Percentiles rank a stretch among this genome's conserved stretches.
Conservation (phyloP, 2,113 vertebrate species). For the Xiphorhynchus elegans region DNA sequence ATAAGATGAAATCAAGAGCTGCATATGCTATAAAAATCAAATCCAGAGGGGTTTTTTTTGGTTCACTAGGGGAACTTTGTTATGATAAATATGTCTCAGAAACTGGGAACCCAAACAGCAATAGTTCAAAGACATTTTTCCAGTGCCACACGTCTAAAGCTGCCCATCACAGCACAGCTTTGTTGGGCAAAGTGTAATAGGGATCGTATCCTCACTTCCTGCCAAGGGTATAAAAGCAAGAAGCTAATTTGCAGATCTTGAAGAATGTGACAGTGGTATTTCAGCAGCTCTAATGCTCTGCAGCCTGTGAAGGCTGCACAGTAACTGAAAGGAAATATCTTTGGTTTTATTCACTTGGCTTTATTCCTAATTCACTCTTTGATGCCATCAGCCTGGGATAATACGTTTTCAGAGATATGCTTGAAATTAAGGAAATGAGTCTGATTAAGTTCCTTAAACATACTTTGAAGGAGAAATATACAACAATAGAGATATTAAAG, state of each 20-base stretch:
- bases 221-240: neutral
- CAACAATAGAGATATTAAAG: conserved; percentile 56
- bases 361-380: conserved; percentile 65
- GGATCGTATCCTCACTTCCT: neutral
- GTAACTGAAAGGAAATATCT: conserved; percentile 66
- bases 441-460: conserved; percentile 49
- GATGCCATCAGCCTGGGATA: conserved; percentile 67
- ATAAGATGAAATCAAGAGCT: neutral
- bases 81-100: neutral
- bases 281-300: conserved; percentile 37
- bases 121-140: conserved; percentile 32
- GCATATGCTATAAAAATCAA: neutral
- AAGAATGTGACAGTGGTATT: conserved; percentile 47
- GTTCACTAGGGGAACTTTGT: neutral
- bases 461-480: conserved; percentile 35
- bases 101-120: neutral
- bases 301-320: conserved; percentile 29
- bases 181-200: neutral
- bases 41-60: neutral
- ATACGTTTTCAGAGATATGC: conserved; percentile 45
- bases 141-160: neutral
- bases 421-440: conserved; percentile 63
- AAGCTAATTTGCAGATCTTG: neutral
- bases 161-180: neutral
- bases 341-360: conserved; percentile 64